phyloP scores from a whole-genome alignment of 92 coral and sea anemone genomes.

The Metridium senile region DNA sequence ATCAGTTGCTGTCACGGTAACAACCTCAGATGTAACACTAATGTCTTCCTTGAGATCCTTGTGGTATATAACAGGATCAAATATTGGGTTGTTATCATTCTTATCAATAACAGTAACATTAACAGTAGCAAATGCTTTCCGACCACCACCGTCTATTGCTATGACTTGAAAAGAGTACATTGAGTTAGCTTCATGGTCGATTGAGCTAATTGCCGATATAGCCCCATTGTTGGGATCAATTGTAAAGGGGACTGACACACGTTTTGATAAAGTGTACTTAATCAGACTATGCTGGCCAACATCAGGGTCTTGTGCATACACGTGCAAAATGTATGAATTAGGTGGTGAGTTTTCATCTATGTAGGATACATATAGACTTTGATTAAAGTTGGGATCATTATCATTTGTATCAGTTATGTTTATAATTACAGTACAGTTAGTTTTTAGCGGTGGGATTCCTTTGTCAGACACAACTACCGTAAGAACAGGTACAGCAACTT shows the following conservation, averaged over 20 bases:
- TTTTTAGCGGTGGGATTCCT: conserved; percentile 59
- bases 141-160: conserved; percentile 90
- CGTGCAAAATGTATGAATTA: conserved; percentile 51
- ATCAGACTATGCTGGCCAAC: conserved; percentile 69
- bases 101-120: conserved; percentile 72
- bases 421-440: conserved; percentile 86
- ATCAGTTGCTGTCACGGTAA: conserved; percentile 70
- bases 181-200: conserved; percentile 73
- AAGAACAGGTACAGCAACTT: conserved; percentile 52
- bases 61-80: conserved; percentile 59
- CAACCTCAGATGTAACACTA: conserved; percentile 43
- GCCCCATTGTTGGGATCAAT: conserved; percentile 65
- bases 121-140: conserved; percentile 51
- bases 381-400: conserved; percentile 82
- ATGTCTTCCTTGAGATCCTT: conserved; percentile 65
- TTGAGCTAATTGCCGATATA: conserved; percentile 52
- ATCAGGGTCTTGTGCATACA: conserved; percentile 80
- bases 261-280: conserved; percentile 39
- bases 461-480: conserved; percentile 70
- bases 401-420: conserved; percentile 84
- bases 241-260: conserved; percentile 49
- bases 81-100: conserved; percentile 87
- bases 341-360: conserved; percentile 66
- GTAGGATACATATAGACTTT: conserved; percentile 49
- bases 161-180: conserved; percentile 55